Conservation (phyloP, 2,888 invertebrate species). For the Lepeophtheirus nordmannii region DNA sequence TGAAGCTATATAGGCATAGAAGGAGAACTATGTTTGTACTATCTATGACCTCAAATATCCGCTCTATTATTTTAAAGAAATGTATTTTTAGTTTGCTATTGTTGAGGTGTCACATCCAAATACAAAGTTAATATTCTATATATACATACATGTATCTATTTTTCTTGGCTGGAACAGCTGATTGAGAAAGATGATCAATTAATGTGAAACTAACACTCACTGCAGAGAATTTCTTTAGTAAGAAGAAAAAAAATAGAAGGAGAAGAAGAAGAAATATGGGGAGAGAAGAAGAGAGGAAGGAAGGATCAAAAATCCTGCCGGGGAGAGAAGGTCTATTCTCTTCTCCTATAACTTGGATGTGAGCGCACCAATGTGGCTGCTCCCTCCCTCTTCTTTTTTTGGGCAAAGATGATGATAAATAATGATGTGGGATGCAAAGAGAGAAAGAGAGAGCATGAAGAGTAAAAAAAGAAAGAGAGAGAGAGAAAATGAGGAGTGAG, state of each 20-base stretch:
- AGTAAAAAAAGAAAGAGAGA: neutral
- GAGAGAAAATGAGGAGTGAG: neutral
- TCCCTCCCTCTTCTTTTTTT: neutral
- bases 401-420: neutral
- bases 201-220: too few species aligned
- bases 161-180: too few species aligned
- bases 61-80: too few species aligned
- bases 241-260: neutral
- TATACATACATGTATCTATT: too few species aligned
- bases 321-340: neutral
- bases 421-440: neutral
- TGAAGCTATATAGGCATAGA: too few species aligned
- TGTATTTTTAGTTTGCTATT: too few species aligned
- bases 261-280: neutral
- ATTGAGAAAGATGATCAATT: too few species aligned
- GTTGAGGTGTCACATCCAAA: too few species aligned
- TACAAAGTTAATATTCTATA: too few species aligned
- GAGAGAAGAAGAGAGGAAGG: neutral
- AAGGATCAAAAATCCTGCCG: too few species aligned
- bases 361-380: neutral
- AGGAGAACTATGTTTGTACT: too few species aligned
- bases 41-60: too few species aligned
- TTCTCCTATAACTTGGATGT: neutral
- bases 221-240: neutral
- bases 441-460: neutral